Evolutionary conservation across 2,113 vertebrate species (phyloP).

Genomic region (Cyphomyrus plagiostoma): DNA sequence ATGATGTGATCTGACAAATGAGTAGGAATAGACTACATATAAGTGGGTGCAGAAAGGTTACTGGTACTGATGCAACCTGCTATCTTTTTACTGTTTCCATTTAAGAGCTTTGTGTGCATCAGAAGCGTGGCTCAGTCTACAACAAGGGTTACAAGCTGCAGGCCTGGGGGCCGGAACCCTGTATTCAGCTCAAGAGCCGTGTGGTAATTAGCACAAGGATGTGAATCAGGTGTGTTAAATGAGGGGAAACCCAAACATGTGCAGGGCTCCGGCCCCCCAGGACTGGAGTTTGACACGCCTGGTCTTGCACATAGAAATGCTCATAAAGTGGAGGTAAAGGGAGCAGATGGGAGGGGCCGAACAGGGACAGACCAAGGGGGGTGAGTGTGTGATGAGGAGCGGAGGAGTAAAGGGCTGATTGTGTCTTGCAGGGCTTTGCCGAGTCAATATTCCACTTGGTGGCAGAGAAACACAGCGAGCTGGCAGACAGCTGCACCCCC

Average conservation of each 20-base stretch:
- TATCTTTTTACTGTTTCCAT: neutral
- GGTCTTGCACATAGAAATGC: neutral
- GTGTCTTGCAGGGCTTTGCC: conserved; percentile 94
- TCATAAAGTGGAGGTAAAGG: neutral
- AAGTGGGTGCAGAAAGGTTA: neutral
- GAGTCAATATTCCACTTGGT: conserved; percentile 91
- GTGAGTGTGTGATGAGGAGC: neutral
- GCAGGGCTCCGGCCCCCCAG: too few relatives aligned
- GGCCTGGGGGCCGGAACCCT: too few relatives aligned
- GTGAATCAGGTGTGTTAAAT: too few relatives aligned
- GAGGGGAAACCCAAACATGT: too few relatives aligned
- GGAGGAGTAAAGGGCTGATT: conserved; percentile 45
- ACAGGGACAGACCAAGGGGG: too few relatives aligned
- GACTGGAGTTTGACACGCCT: too few relatives aligned
- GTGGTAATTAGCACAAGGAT: too few relatives aligned
- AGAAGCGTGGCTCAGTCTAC: neutral
- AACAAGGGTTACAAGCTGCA: too few relatives aligned
- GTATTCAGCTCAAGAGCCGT: too few relatives aligned
- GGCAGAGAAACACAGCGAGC: conserved; percentile 86
- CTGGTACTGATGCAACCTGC: neutral
- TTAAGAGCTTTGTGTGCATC: neutral
- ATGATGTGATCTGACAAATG: neutral
- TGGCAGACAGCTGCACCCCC: conserved; percentile 77
- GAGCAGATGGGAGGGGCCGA: too few relatives aligned
- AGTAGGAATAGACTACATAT: neutral